Evolutionary conservation across 1,140 invertebrate species (phyloP), one percentile per base, ranked within the genome.

Genomic region (Halictus rubicundus): DNA sequence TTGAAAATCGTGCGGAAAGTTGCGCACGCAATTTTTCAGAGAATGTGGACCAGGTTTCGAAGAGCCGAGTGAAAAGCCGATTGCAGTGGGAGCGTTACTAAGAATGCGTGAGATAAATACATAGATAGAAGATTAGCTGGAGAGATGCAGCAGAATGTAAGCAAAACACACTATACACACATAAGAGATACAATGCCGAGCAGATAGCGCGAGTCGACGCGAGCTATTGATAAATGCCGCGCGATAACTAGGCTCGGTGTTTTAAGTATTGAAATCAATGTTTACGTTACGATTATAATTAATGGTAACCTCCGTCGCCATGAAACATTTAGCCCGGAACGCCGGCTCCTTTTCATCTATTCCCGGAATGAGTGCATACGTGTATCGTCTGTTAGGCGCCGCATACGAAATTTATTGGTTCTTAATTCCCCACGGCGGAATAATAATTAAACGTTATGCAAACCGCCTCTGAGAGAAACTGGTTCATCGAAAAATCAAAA

Each of bases 221-320:
- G 1, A 57, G 8, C 2, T 46, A 37, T 64, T 72, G 60, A 49
- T 16, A 72, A 72, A 42, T 54, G 42, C 21, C 2, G 4, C 8
- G 4, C 16, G 76, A 72, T 65, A 57, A 72, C n/a, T 9, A 5
- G 27, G 57, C 32, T 72, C 69, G 57, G 32, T 57, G 49, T 63
- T n/a, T 78, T 78, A 54, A 72, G 64, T n/a, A 72, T 64, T 2
- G 68, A 57, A 54, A 71, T 54, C n/a, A 64, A 78, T 72, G 32
- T 78, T 72, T 72, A 72, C 68, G 14, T 32, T 42, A 32, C 23
- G 71, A 70, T 64, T 78, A 32, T 46, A 72, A 78, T 78, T 72
- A 72, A 72, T 14, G 25, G 25, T 57, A 57, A 72, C 4, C 9
- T 23, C 57, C 16, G 2, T 16, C 1, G 12, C 69, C 42, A 5